Percentiles rank a stretch among this genome's conserved stretches.
Evolutionary conservation across 2,888 invertebrate genomes (phyloP).

Genomic region (Apotomis betuletana): DNA sequence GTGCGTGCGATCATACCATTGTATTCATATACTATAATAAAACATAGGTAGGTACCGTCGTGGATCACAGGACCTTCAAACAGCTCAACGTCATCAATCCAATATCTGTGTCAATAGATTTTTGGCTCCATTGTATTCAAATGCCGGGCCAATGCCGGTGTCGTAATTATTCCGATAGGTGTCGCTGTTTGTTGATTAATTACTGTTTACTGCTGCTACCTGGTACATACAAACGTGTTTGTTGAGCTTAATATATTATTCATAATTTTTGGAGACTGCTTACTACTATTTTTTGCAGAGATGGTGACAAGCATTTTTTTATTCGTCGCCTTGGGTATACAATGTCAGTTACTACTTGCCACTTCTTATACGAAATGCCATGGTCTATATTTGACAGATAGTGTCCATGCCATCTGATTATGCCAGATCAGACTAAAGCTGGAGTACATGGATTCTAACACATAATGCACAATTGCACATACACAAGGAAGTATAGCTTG

Average conservation of each 20-base stretch:
- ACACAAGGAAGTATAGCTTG: background rate
- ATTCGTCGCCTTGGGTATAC: too few relatives aligned
- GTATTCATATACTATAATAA: background rate
- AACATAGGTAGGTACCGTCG: too few relatives aligned
- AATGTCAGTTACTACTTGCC: too few relatives aligned
- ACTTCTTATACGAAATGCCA: too few relatives aligned
- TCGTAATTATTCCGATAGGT: conserved; percentile 1
- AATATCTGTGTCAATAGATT: conserved; percentile 10
- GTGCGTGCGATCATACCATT: background rate
- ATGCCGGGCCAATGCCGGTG: conserved; percentile 16
- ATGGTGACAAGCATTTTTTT: too few relatives aligned
- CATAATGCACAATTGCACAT: too few relatives aligned
- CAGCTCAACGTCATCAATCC: conserved; percentile 1
- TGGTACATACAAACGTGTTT: background rate
- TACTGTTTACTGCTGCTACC: background rate
- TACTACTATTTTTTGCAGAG: too few relatives aligned
- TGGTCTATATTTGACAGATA: too few relatives aligned
- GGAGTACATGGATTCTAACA: too few relatives aligned
- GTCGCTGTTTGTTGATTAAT: conserved; percentile 1
- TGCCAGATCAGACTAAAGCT: too few relatives aligned
- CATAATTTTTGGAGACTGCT: too few relatives aligned
- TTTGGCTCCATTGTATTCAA: conserved; percentile 24
- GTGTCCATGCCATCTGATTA: too few relatives aligned
- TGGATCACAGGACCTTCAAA: conserved; percentile 20
- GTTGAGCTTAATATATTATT: background rate